Base-by-base conservation (phyloP, 1,140 invertebrate species). In the Drosophila yakuba region DNA sequence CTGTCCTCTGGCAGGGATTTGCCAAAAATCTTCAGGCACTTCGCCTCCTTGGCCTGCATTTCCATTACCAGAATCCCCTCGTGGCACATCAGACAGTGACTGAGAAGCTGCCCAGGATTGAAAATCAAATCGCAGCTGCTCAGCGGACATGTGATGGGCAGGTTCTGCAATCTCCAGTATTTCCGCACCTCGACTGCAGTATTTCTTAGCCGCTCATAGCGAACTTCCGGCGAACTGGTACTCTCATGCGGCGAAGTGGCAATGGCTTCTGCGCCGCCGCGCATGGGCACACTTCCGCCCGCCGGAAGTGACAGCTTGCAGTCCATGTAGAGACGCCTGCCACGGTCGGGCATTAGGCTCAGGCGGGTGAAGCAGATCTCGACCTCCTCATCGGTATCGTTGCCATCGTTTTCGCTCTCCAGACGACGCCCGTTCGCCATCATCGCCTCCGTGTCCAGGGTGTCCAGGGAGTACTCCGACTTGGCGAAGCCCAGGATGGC, bases 371-470 rank as follows among this genome's bases (percentile, higher is more conserved):
- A 38, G 5, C 35, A 47, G 15, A 71, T 23, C 44, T 63, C 59
- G 0, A 63, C 51, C 67, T 71, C 67, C 41, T 71, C 59, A 36
- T 71, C 59, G 58, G 66, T 55, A 15, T 7, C 50, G 17, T 55
- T 55, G 15, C 32, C 67, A 1, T 71, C 51, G 28, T 45, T 25
- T 14, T 54, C 45, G 17, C 15, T 52, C 48, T 51, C 48, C n/a
- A 17, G 14, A 8, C n/a, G 14, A 0, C 23, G 7, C 6, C 23
- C 23, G 2, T 8, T 8, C 11, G 23, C 23, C 47, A 28, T 28
- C 14, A 35, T 8, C 1, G 28, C n/a, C 0, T 10, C n/a, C 5
- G 47, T 4, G 25, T 39, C 20, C 20, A 20, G 20, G 11, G 48
- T 45, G 5, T 23, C 23, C 11, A 69, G 11, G 0, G 57, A 61